Percentiles rank a stretch among this genome's conserved stretches.
These are phyloP conservation scores for Cryptomyrus ogoouensis DNA, from an alignment of 2,113 vertebrate genomes.

Conservation along the genomic window DNA sequence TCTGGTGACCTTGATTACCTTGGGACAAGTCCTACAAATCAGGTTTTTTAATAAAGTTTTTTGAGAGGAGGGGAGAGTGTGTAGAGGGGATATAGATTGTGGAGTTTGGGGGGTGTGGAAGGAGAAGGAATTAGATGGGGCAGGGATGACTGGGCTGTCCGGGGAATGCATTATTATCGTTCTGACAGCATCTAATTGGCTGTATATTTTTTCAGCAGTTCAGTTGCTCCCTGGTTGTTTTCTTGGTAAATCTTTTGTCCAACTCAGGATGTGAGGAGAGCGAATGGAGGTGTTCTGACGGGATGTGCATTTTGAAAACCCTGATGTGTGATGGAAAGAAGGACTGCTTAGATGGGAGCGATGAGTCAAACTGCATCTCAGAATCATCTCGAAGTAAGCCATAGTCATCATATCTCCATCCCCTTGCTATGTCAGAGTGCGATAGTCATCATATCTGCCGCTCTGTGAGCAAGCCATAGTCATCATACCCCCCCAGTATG, in stretches of 20 bases:
- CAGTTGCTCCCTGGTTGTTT: neutral
- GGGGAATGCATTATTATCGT: neutral
- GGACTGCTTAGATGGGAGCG: constrained; percentile 64
- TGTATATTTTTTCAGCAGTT: neutral
- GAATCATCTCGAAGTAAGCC: constrained; percentile 42
- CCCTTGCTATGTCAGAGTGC: neutral
- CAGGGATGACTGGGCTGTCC: neutral
- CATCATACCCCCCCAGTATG: neutral
- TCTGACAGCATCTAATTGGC: neutral
- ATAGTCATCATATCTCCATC: neutral
- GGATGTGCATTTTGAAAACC: constrained; percentile 50
- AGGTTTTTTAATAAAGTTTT: neutral
- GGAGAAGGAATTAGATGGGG: neutral
- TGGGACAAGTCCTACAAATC: neutral
- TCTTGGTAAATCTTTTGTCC: neutral
- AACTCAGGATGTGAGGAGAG: constrained; percentile 50
- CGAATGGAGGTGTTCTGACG: constrained; percentile 55
- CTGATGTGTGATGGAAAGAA: constrained; percentile 50
- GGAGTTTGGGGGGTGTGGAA: neutral
- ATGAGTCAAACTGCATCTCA: constrained; percentile 55
- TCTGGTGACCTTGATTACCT: neutral
- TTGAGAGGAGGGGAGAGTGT: neutral
- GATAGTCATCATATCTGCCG: neutral
- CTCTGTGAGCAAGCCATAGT: neutral
- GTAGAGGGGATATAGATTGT: neutral